A percentile compares a stretch with the other conserved stretches of the same genome.
These are phyloP conservation scores for Ornithorhynchus anatinus DNA, from an alignment of 2,113 vertebrate species.

Conservation along the genomic window DNA sequence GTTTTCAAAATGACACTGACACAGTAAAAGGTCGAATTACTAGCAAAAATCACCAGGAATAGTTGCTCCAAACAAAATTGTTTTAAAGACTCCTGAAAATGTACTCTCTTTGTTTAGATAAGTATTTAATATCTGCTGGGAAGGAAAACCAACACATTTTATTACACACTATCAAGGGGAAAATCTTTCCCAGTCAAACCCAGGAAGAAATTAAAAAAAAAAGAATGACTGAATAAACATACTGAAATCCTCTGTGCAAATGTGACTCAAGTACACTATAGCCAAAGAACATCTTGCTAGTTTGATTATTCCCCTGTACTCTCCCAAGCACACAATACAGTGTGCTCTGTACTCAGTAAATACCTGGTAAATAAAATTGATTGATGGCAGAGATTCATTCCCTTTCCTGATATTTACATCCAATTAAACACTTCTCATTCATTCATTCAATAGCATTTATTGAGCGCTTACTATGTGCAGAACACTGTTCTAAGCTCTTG, in stretches of 20 bases:
- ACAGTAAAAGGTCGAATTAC: constrained; percentile 53
- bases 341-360: no score
- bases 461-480: no score
- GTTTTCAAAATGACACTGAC: constrained; percentile 67
- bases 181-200: background rate
- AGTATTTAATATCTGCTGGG: no score
- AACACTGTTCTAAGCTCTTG: no score
- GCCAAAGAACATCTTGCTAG: background rate
- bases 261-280: background rate
- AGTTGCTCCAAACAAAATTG: constrained; percentile 1
- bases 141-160: background rate
- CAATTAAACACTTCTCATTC: no score
- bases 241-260: constrained; percentile 4
- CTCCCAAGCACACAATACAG: background rate
- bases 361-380: no score
- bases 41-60: background rate
- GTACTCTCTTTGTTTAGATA: constrained; percentile 4
- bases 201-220: background rate
- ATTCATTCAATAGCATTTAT: no score
- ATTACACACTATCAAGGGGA: constrained; percentile 2
- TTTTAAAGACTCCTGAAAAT: background rate
- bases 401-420: no score
- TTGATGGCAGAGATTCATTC: no score
- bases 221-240: background rate
- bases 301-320: background rate